Evolutionary conservation across 1,140 invertebrate genomes (phyloP), one percentile per base, ranked within the genome.

Genomic region (Scylla paramamosain): DNA sequence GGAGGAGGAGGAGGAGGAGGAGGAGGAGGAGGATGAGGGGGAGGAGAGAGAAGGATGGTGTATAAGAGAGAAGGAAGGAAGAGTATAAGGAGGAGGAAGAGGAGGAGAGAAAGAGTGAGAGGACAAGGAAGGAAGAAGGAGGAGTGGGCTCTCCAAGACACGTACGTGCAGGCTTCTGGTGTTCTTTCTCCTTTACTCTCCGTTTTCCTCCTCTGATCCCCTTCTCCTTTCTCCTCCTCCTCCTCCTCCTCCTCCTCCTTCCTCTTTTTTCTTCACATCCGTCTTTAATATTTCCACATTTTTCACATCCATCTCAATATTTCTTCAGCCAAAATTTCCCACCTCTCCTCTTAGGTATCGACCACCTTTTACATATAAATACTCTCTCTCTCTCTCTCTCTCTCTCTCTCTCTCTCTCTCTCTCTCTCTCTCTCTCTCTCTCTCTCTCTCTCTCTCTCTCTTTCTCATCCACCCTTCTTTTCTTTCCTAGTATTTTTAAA

Each of bases 361-460:
- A 6, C 20, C 20, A 67, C 7, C 6, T 25, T 88, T 25, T 88
- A 12, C 31, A 12, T 88, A 12, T 88, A 12, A 31, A 12, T 88
- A 48, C 83, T 86, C 83, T 86, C 83, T 86, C 83, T 86, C 83
- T 86, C 83, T 86, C 83, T 86, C 83, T 29, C 28, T 52, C 48
- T 52, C 48, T 52, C 48, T 52, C 48, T 52, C 48, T 52, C 48
- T 52, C 48, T 28, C n/a, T 10, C n/a, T 86, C n/a, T 86, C 83
- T 86, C 83, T 86, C 83, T 86, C 83, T 86, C 83, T 86, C 83
- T 86, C 83, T 86, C 83, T 86, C 83, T 86, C 83, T 86, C 83
- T 86, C 83, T 86, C 83, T 29, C 28, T 52, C 48, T 52, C 48
- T 52, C 48, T 52, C 48, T 52, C 48, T 52, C 48, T 52, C 48